These are phyloP conservation scores for Lethrus apterus DNA, from an alignment of 1,140 invertebrate genomes.

Conservation along the genomic window DNA sequence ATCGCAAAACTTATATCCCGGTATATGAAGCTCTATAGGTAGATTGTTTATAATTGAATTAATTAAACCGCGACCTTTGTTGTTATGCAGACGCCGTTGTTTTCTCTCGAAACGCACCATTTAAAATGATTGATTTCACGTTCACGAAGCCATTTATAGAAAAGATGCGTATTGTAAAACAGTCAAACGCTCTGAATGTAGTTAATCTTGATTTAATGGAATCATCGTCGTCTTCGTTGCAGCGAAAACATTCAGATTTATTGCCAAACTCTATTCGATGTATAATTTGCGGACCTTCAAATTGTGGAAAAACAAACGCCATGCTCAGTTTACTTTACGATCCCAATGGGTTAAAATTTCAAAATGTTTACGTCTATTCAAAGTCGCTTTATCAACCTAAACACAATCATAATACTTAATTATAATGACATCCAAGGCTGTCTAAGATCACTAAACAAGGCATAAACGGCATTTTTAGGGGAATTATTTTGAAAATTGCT, in stretches of 20 bases:
- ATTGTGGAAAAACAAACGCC: slow-evolving; percentile 25
- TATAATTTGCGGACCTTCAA: slow-evolving; percentile 19
- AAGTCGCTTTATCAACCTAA: slow-evolving; percentile 25
- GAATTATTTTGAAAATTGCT: no score
- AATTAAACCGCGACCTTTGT: slow-evolving; percentile 3
- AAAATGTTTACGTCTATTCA: slow-evolving; percentile 25
- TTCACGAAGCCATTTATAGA: no score
- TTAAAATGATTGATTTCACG: no score
- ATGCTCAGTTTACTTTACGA: slow-evolving; percentile 16
- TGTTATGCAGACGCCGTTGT: no score
- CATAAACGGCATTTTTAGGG: no score
- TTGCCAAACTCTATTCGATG: slow-evolving; percentile 7
- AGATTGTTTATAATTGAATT: slow-evolving; percentile 37
- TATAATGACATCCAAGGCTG: no score
- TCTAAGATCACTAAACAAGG: no score
- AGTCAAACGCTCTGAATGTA: not conserved
- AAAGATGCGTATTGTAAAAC: not conserved
- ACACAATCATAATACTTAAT: no score
- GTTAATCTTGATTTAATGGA: not conserved
- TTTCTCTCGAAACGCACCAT: no score
- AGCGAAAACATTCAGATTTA: slow-evolving; percentile 6
- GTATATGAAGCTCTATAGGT: slow-evolving; percentile 42
- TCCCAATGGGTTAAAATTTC: slow-evolving; percentile 21
- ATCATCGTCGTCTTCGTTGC: no score
- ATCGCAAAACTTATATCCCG: slow-evolving; percentile 44